These are phyloP conservation scores for Catonia carolina DNA, from an alignment of 2,888 invertebrate genomes.

Conservation along the genomic window DNA sequence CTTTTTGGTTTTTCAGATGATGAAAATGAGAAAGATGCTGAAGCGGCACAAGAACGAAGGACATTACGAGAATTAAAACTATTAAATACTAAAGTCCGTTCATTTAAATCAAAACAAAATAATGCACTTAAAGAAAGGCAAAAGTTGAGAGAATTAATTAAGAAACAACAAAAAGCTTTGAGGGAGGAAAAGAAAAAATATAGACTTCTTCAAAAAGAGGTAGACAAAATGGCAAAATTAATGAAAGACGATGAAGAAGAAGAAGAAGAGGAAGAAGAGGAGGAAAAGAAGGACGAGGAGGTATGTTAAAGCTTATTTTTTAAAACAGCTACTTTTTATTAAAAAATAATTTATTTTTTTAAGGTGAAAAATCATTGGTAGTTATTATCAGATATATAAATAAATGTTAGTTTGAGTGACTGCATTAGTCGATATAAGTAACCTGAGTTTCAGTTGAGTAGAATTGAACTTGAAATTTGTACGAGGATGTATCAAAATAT, in stretches of 20 bases:
- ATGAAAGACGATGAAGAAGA: conserved; percentile 75
- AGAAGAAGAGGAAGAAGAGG: conserved; percentile 61
- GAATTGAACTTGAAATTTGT: no score
- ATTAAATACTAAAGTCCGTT: conserved; percentile 47
- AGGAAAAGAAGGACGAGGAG: conserved; percentile 48
- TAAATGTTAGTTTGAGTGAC: no score
- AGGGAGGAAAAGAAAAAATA: conserved; percentile 77
- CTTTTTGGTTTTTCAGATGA: conserved; percentile 2
- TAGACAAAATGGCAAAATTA: conserved; percentile 83
- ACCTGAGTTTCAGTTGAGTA: no score
- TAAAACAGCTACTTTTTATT: background rate
- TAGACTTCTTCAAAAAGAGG: conserved; percentile 76
- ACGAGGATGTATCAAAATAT: no score
- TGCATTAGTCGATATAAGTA: no score
- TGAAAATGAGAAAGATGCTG: conserved; percentile 46
- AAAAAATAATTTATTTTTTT: no score
- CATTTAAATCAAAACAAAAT: conserved; percentile 53
- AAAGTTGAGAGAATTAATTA: conserved; percentile 70
- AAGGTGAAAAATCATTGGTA: no score
- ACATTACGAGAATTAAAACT: conserved; percentile 64
- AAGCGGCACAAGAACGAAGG: conserved; percentile 49
- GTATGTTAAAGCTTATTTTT: conserved; percentile 35
- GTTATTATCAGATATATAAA: no score
- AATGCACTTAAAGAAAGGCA: conserved; percentile 72
- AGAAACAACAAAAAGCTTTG: conserved; percentile 68